phyloP scores from a whole-genome alignment of 2,797 vertebrate genomes.

The Oreochromis grahami region DNA sequence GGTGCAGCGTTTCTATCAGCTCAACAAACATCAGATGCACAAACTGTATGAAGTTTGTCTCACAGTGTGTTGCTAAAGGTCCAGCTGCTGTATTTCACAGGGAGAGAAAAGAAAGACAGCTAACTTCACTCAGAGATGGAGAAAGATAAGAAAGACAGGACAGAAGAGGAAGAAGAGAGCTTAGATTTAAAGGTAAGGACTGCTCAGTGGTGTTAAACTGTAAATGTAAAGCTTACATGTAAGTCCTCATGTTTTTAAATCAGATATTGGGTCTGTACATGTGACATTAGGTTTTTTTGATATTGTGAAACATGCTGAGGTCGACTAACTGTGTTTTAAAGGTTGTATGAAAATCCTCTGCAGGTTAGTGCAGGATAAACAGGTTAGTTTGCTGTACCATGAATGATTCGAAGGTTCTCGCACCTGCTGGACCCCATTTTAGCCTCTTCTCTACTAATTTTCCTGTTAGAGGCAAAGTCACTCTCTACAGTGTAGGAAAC shows the following conservation, averaged over 20 bases:
- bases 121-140: fast-evolving
- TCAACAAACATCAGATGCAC: neutral
- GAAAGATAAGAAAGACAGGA: neutral
- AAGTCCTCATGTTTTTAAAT: neutral
- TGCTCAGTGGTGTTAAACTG: neutral
- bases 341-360: neutral
- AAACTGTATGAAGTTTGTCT: neutral
- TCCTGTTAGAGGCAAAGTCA: neutral
- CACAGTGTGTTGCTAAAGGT: neutral
- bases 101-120: neutral
- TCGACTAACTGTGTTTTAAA: neutral
- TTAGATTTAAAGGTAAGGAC: neutral
- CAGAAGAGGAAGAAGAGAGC: neutral
- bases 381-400: fast-evolving
- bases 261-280: fast-evolving
- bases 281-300: fast-evolving
- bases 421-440: neutral
- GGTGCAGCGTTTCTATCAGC: neutral
- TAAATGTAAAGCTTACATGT: neutral
- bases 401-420: neutral
- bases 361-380: neutral
- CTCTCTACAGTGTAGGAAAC: neutral
- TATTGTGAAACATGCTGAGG: neutral
- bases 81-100: neutral
- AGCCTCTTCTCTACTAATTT: neutral